Conservation (phyloP, 2,888 invertebrate genomes). For the Thera obeliscata region DNA sequence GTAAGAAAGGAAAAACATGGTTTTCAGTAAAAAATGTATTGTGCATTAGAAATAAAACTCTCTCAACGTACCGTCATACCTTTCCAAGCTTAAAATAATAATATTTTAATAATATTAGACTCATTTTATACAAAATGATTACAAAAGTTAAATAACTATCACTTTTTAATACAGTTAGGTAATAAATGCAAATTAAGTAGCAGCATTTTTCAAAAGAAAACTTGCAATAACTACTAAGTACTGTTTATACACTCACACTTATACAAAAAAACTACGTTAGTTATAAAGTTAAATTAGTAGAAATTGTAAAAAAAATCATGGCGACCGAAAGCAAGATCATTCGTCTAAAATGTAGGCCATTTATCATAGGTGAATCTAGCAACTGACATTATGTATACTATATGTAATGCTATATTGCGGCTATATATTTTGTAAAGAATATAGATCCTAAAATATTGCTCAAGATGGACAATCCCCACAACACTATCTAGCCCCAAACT, state of each 20-base stretch:
- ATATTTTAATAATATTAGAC: constrained; percentile 60
- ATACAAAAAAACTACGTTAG: constrained; percentile 42
- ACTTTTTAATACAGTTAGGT: constrained; percentile 60
- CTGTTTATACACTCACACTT: constrained; percentile 61
- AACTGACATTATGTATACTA: too few species aligned
- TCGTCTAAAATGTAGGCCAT: not conserved
- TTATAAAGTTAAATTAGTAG: constrained; percentile 40
- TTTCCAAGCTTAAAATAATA: constrained; percentile 53
- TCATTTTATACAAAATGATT: constrained; percentile 47
- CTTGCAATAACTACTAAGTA: constrained; percentile 44
- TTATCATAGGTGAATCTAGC: not conserved
- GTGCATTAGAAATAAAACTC: constrained; percentile 65
- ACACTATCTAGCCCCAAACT: too few species aligned
- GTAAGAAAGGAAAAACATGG: constrained; percentile 24
- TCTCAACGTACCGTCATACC: constrained; percentile 44
- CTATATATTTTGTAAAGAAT: too few species aligned
- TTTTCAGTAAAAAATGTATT: constrained; percentile 67
- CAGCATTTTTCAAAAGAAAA: constrained; percentile 58
- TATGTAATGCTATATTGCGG: too few species aligned
- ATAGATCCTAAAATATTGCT: too few species aligned
- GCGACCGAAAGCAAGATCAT: constrained; percentile 3
- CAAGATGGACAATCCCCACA: too few species aligned
- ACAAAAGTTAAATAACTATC: constrained; percentile 54
- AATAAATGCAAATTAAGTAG: constrained; percentile 70
- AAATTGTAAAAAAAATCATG: constrained; percentile 12